These are phyloP conservation scores for Muscicapa adusta DNA, from an alignment of 2,113 vertebrate species.

Conservation along the genomic window DNA sequence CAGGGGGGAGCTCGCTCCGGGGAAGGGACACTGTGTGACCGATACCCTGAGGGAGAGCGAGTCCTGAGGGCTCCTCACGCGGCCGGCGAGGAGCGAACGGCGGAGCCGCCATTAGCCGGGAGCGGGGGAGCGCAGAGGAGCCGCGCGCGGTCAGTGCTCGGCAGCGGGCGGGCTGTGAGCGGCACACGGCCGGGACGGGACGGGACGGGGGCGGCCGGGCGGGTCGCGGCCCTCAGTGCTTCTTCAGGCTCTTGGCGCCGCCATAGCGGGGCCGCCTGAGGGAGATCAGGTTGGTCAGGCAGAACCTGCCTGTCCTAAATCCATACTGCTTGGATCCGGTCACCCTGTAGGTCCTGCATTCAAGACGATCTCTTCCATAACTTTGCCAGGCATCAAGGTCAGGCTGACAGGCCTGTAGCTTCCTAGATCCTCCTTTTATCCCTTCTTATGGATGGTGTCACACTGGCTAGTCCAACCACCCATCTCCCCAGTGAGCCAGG, in stretches of 20 bases:
- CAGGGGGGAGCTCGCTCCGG: not conserved
- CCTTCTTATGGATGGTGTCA: not conserved
- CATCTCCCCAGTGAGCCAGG: not conserved
- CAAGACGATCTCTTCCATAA: not conserved
- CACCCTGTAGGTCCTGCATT: not conserved
- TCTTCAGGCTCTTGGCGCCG: not conserved
- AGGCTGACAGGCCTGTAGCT: not conserved
- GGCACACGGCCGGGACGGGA: not conserved
- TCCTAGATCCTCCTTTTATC: not conserved
- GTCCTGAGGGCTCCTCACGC: not conserved
- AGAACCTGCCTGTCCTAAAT: not conserved
- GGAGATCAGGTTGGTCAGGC: not conserved
- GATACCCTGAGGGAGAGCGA: not conserved
- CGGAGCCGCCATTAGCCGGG: not conserved
- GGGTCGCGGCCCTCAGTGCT: not conserved
- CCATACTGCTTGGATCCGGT: not conserved
- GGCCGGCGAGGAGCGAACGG: not conserved
- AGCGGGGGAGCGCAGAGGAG: not conserved
- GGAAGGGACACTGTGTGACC: not conserved
- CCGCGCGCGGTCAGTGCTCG: not conserved
- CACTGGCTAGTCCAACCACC: too few species aligned
- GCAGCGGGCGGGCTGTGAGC: not conserved
- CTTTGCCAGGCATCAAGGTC: not conserved
- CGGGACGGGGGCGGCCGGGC: too few species aligned
- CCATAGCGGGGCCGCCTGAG: fast-evolving